phyloP scores from a whole-genome alignment of 2,888 invertebrate species.

The Biston betularia region DNA sequence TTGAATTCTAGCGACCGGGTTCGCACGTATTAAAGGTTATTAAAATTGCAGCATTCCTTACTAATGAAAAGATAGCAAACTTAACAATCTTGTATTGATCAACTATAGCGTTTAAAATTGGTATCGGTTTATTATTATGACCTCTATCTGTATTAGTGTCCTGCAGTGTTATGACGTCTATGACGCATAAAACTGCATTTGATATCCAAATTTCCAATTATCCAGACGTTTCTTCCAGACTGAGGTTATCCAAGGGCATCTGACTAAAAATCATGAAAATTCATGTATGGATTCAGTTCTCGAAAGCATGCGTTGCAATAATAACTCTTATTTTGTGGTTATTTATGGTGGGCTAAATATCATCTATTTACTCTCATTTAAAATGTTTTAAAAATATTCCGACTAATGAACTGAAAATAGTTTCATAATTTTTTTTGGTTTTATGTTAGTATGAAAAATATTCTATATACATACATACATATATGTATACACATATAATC shows the following conservation, averaged over 20 bases:
- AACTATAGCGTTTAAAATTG: too few species aligned
- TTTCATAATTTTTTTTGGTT: background rate
- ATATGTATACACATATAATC: too few species aligned
- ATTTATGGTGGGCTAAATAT: slow-evolving; percentile 57
- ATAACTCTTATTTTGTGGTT: slow-evolving; percentile 53
- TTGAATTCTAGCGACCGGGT: too few species aligned
- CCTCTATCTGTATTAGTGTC: too few species aligned
- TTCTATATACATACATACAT: too few species aligned
- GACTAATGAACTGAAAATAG: slow-evolving; percentile 41
- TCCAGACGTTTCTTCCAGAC: slow-evolving; percentile 40
- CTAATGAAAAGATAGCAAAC: slow-evolving; percentile 21
- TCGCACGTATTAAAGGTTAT: too few species aligned
- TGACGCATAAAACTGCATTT: slow-evolving; percentile 18
- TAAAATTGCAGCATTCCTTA: too few species aligned
- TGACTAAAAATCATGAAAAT: slow-evolving; percentile 42
- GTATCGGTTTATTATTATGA: too few species aligned
- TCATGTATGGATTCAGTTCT: slow-evolving; percentile 40
- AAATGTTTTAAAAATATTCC: slow-evolving; percentile 58
- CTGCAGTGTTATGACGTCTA: too few species aligned
- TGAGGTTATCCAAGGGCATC: slow-evolving; percentile 46
- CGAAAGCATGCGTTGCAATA: slow-evolving; percentile 46
- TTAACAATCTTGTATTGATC: too few species aligned
- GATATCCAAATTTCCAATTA: slow-evolving; percentile 29
- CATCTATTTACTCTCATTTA: slow-evolving; percentile 52
- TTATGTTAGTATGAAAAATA: too few species aligned